Evolutionary conservation across 2,797 vertebrate genomes (phyloP).

Genomic region (Crocidura indochinensis): DNA sequence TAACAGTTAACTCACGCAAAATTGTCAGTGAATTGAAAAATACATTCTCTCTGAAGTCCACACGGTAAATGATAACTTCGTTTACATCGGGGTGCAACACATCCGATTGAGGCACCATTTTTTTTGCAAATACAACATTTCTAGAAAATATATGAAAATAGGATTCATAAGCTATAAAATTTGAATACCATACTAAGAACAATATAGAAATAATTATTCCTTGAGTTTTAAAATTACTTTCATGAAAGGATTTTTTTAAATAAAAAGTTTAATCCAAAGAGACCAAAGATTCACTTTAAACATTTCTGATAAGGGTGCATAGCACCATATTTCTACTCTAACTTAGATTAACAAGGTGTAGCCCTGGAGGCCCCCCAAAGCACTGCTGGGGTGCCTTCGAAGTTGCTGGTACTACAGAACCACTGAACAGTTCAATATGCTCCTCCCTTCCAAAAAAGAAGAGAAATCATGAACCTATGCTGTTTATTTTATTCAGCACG

Average conservation of each 20-base stretch:
- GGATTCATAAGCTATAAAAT: conserved; percentile 35
- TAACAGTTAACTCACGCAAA: conserved; percentile 93
- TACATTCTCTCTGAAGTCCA: conserved; percentile 92
- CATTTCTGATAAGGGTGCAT: not conserved
- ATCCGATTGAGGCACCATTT: conserved; percentile 96
- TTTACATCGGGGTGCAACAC: conserved; percentile 93
- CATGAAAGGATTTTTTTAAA: no score
- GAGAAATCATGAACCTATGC: no score
- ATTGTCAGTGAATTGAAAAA: conserved; percentile 95
- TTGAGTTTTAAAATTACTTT: conserved; percentile 53
- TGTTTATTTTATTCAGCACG: no score
- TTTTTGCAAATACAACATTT: conserved; percentile 93
- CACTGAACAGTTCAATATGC: no score
- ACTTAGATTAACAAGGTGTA: no score
- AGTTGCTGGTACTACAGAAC: no score
- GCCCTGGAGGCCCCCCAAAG: no score
- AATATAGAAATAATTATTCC: conserved; percentile 55
- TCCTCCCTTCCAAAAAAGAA: no score
- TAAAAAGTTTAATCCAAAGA: conserved; percentile 45
- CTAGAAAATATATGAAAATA: conserved; percentile 88
- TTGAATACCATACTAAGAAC: conserved; percentile 31
- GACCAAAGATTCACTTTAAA: conserved; percentile 28
- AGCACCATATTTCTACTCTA: no score
- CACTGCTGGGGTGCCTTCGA: no score
- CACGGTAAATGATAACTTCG: conserved; percentile 96